Evolutionary conservation across 2,113 vertebrate genomes (phyloP).

Genomic region (Sinocyclocheilus rhinocerous): DNA sequence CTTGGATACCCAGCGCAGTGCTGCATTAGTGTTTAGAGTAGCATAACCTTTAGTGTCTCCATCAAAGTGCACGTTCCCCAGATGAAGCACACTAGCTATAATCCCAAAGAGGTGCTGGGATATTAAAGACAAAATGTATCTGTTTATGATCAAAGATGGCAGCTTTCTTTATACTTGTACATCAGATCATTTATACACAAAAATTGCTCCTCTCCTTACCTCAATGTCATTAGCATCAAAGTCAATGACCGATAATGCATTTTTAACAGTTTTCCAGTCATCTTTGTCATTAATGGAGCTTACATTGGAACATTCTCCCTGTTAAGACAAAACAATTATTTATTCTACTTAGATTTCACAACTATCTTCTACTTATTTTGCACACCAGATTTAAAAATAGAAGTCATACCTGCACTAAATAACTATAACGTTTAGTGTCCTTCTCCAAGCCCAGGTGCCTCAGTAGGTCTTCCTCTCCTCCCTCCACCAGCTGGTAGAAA

Average conservation of each 20-base stretch:
- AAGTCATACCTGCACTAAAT: slow-evolving; percentile 85
- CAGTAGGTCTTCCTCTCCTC: slow-evolving; percentile 85
- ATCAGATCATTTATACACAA: not conserved
- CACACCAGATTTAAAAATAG: not conserved
- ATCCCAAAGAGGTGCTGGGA: slow-evolving; percentile 87
- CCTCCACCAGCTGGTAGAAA: slow-evolving; percentile 94
- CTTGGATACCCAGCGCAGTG: slow-evolving; percentile 91
- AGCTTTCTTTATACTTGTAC: too few relatives aligned
- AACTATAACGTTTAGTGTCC: slow-evolving; percentile 83
- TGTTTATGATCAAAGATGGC: not conserved
- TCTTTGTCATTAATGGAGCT: slow-evolving; percentile 88
- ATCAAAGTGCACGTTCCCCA: slow-evolving; percentile 89
- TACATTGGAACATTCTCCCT: slow-evolving; percentile 90
- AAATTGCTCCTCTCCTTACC: slow-evolving; percentile 68
- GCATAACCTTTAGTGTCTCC: slow-evolving; percentile 82
- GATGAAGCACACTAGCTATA: slow-evolving; percentile 91
- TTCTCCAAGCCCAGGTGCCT: slow-evolving; percentile 85
- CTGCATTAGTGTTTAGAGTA: slow-evolving; percentile 74
- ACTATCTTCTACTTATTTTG: too few relatives aligned
- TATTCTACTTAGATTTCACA: not conserved
- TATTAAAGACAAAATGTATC: not conserved
- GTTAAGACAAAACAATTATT: slow-evolving; percentile 13
- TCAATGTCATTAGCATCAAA: slow-evolving; percentile 80
- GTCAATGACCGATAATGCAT: slow-evolving; percentile 87
- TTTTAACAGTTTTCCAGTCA: slow-evolving; percentile 89